Percentiles rank a stretch among this genome's conserved stretches.
Evolutionary conservation across 2,888 invertebrate genomes (phyloP).

Genomic region (Pyrrhia umbra): DNA sequence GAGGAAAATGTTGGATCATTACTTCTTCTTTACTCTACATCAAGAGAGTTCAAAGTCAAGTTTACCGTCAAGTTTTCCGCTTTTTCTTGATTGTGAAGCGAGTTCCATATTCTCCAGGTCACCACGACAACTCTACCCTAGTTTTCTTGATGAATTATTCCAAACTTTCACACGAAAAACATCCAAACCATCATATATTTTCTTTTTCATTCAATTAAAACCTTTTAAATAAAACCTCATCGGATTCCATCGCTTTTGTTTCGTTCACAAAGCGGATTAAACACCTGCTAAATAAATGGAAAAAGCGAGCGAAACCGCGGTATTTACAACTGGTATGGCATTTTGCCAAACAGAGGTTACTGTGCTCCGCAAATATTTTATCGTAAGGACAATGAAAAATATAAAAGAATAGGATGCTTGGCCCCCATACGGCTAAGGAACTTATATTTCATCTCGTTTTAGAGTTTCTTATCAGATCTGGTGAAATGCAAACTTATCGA

Average conservation of each 20-base stretch:
- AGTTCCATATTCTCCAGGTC: no score
- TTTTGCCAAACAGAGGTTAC: slow-evolving; percentile 38
- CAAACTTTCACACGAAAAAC: slow-evolving; percentile 11
- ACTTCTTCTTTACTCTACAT: no score
- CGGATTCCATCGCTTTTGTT: slow-evolving; percentile 22
- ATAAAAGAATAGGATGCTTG: slow-evolving; percentile 23
- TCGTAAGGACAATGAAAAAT: slow-evolving; percentile 44
- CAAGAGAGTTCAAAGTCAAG: no score
- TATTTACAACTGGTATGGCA: slow-evolving; percentile 46
- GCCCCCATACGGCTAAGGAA: slow-evolving; percentile 14
- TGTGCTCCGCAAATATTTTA: slow-evolving; percentile 47
- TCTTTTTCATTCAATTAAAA: slow-evolving; percentile 32
- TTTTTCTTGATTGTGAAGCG: no score
- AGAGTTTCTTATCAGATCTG: slow-evolving; percentile 2
- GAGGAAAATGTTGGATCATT: no score
- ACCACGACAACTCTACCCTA: no score
- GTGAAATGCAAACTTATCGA: not conserved
- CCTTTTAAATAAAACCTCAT: slow-evolving; percentile 34
- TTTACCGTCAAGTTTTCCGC: no score
- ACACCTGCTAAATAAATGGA: slow-evolving; percentile 53
- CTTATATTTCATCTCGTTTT: slow-evolving; percentile 21
- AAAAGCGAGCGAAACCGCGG: slow-evolving; percentile 33
- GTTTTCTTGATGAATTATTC: slow-evolving; percentile 1
- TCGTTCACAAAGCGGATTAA: slow-evolving; percentile 51
- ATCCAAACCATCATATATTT: slow-evolving; percentile 12